phyloP scores from a whole-genome alignment of 2,888 invertebrate species.

The Chaitophorus viminalis region DNA sequence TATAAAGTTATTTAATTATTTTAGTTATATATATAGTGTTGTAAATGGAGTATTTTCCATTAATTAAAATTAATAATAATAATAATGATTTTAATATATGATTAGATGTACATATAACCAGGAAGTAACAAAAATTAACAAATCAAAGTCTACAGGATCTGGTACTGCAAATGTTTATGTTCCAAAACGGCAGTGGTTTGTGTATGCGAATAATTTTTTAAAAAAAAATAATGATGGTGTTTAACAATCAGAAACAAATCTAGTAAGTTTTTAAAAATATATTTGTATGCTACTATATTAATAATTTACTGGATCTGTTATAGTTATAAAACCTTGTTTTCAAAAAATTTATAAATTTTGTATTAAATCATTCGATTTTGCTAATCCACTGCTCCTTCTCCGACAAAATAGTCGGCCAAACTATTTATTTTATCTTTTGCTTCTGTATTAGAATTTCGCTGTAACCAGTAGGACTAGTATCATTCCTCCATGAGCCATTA shows the following conservation, averaged over 20 bases:
- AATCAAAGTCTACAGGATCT: conserved; percentile 9
- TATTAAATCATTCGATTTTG: conserved; percentile 6
- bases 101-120: conserved; percentile 39
- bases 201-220: not conserved
- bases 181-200: conserved; percentile 30
- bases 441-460: conserved; percentile 4
- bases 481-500: conserved; percentile 1
- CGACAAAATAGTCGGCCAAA: conserved; percentile 28
- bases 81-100: not conserved
- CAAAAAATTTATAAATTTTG: not conserved
- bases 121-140: not conserved
- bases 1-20: not conserved
- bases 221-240: not conserved
- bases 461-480: not conserved
- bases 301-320: no score
- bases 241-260: not conserved
- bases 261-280: no score
- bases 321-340: no score
- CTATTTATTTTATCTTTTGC: not conserved
- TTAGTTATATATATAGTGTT: not conserved
- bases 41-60: not conserved
- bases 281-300: no score
- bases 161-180: not conserved
- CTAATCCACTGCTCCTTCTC: conserved; percentile 21
- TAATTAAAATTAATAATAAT: not conserved